Percentiles rank a stretch among this genome's conserved stretches.
phyloP scores from a whole-genome alignment of 2,888 invertebrate genomes.

The Anaspis maculata region DNA sequence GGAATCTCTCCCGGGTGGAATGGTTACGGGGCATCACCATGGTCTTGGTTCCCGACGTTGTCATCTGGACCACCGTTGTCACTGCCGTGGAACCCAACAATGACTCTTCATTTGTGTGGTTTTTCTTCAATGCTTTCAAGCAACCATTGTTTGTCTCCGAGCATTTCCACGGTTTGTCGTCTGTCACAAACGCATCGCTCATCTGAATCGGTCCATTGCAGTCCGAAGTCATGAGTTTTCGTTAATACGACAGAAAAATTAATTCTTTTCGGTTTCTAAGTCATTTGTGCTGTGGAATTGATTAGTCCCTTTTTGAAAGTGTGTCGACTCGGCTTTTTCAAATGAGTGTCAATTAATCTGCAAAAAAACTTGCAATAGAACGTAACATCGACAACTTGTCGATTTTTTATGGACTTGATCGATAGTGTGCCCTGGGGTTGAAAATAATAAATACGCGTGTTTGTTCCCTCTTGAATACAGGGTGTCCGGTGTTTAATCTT shows the following conservation, averaged over 20 bases:
- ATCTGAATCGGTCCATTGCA: constrained; percentile 26
- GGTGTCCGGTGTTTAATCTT: no score
- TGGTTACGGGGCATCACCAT: constrained; percentile 30
- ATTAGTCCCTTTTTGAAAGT: no score
- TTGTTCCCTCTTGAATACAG: no score
- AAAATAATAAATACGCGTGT: no score
- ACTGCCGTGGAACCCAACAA: constrained; percentile 23
- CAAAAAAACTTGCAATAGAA: no score
- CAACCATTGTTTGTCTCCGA: constrained; percentile 30
- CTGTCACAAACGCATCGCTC: constrained; percentile 27
- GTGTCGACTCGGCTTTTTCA: constrained; percentile 11
- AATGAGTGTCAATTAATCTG: no score
- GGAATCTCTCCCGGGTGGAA: constrained; percentile 31
- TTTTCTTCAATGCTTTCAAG: constrained; percentile 22
- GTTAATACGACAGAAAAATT: no score
- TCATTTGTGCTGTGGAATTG: no score
- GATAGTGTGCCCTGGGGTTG: no score
- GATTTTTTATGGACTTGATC: no score
- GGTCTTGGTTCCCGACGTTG: constrained; percentile 34
- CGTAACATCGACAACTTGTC: no score
- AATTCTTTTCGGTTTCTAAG: no score
- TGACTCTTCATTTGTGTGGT: constrained; percentile 22
- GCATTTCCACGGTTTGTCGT: constrained; percentile 24
- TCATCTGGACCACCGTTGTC: constrained; percentile 36
- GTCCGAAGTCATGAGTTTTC: constrained; percentile 17